Evolutionary conservation across 30 jellyfish, hydroid and myxozoan species (phyloP), one percentile per base, ranked within the genome.

Genomic region (Cassiopea xamachana): DNA sequence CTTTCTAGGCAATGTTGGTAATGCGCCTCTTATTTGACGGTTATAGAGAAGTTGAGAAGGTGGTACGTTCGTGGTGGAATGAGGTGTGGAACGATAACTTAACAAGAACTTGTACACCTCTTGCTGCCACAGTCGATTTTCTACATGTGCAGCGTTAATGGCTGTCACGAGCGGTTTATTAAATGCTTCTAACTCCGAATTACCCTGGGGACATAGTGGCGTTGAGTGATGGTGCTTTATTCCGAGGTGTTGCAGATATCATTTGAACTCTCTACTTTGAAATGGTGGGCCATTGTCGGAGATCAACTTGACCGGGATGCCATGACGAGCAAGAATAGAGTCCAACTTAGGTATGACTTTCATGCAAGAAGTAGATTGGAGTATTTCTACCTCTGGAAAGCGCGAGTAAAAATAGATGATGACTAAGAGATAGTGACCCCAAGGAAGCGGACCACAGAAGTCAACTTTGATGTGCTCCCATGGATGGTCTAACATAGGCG

Each of bases 311-410:
- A 19, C 68, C 0, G 81, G 82, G 8, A 60, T 60, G 44, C 91
- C 88, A 80, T 80, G 88, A 7, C 47, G 45, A 14, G 88, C 88
- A 51, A 80, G 2, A 44, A 80, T 80, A 19, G 49, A 2, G 39
- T 27, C 64, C 0, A 55, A 10, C 64, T 87, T 70, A 39, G 92
- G 92, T 45, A 88, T 49, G 13, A 77, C 97, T 18, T 49, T 88
- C 8, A 59, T 12, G 39, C 64, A 58, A 68, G 59, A 45, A 80
- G 88, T 83, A 1, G 97, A 90, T 50, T 79, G 76, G 1, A 90
- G 75, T 50, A 90, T 90, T 60, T 90, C 97, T 7, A 81, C 95
- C 46, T 46, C 97, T 76, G 97, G 94, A 82, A n/a, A 90, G 62
- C 90, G 75, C 39, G 78, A 48, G 45, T 90, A 82, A 9, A 0